phyloP scores from a whole-genome alignment of 2,113 vertebrate species.

The Machaerirhynchus nigripectus region DNA sequence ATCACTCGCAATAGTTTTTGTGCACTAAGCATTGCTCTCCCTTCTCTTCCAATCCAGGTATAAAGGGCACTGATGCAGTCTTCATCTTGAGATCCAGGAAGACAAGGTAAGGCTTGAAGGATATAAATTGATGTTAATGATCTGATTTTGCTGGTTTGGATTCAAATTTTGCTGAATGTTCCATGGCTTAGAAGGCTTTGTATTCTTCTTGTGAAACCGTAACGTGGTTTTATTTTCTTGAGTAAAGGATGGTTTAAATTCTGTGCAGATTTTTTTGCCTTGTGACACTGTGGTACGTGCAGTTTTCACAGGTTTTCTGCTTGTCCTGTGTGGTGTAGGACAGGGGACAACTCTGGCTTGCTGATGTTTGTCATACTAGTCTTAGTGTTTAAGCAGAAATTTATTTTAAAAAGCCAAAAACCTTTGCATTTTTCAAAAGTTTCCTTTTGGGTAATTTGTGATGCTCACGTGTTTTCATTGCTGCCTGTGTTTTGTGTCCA shows the following conservation, averaged over 20 bases:
- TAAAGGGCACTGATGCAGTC: neutral
- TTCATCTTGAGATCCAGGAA: neutral
- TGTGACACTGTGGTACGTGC: neutral
- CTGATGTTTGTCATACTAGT: neutral
- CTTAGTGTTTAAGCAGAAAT: neutral
- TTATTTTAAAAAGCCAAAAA: accelerated
- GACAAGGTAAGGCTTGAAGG: neutral
- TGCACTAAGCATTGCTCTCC: neutral
- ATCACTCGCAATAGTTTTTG: neutral
- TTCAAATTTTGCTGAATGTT: neutral
- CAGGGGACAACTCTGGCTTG: neutral
- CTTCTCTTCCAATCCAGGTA: neutral
- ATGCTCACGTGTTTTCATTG: neutral
- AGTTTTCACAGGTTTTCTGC: neutral
- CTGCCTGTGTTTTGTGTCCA: neutral
- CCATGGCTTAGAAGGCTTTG: neutral
- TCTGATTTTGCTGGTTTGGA: neutral
- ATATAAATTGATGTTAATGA: neutral
- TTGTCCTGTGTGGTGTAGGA: neutral
- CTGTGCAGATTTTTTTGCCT: neutral
- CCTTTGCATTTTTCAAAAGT: neutral
- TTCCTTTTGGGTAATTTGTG: neutral
- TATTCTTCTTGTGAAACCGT: neutral
- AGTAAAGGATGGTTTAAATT: neutral
- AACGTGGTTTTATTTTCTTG: neutral